Evolutionary conservation across 2,888 invertebrate genomes (phyloP).

Genomic region (Agelastica alni): DNA sequence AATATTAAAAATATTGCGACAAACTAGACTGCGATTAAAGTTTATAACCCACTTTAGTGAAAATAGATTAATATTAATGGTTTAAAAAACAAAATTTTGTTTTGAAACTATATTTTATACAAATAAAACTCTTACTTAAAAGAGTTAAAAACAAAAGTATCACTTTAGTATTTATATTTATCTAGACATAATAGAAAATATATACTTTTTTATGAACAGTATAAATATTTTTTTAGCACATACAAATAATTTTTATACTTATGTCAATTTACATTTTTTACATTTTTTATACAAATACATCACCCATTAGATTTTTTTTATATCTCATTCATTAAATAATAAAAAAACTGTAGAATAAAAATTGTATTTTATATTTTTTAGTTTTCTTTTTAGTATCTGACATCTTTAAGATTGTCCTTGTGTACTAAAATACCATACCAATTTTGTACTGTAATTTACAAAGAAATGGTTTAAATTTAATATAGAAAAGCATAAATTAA

Average conservation of each 20-base stretch:
- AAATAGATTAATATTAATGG: neutral
- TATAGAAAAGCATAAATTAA: too few species aligned
- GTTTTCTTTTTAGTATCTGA: too few species aligned
- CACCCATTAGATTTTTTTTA: too few species aligned
- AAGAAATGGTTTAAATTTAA: too few species aligned
- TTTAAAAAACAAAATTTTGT: neutral
- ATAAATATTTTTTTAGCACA: slow-evolving; percentile 43
- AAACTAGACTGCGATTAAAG: too few species aligned
- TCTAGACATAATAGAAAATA: slow-evolving; percentile 41
- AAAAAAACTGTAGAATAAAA: neutral
- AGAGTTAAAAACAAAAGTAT: slow-evolving; percentile 19
- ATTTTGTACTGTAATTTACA: too few species aligned
- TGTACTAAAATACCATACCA: too few species aligned
- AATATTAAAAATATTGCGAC: too few species aligned
- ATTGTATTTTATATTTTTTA: too few species aligned
- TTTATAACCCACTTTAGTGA: neutral
- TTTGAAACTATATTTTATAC: slow-evolving; percentile 25
- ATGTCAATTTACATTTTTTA: slow-evolving; percentile 39
- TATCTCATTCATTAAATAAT: slow-evolving; percentile 9
- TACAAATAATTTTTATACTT: slow-evolving; percentile 40
- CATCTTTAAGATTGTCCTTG: too few species aligned
- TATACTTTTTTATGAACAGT: slow-evolving; percentile 41
- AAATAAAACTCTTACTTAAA: slow-evolving; percentile 22
- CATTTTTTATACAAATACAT: slow-evolving; percentile 29
- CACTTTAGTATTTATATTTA: slow-evolving; percentile 21